Evolutionary conservation across 2,113 vertebrate species (phyloP).

Genomic region (Poeciliopsis turrubarensis): DNA sequence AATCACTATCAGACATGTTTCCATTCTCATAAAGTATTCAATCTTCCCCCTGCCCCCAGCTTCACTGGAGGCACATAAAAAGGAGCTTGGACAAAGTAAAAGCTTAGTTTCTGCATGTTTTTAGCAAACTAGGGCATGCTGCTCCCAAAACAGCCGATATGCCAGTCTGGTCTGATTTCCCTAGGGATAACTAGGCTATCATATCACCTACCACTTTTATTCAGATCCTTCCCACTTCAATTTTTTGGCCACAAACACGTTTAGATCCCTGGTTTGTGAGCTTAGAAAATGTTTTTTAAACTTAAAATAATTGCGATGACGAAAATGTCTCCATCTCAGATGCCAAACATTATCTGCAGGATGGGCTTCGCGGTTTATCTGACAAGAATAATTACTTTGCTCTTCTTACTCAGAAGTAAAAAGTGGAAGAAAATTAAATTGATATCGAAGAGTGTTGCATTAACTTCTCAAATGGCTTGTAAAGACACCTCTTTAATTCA

Average conservation of each 20-base stretch:
- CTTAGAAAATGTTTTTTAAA: conserved; percentile 36
- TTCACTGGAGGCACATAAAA: conserved; percentile 50
- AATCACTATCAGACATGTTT: conserved; percentile 50
- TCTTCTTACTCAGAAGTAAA: conserved; percentile 2
- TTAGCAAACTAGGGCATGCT: conserved; percentile 35
- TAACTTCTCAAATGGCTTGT: conserved; percentile 14
- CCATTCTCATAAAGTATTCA: conserved; percentile 11
- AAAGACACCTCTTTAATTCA: neutral
- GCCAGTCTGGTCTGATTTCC: conserved; percentile 60
- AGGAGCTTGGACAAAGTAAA: conserved; percentile 43
- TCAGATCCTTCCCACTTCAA: conserved; percentile 59
- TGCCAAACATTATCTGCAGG: conserved; percentile 4
- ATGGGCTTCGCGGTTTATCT: conserved; percentile 6
- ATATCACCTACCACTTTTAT: conserved; percentile 59
- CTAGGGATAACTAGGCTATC: conserved; percentile 56
- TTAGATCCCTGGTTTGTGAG: conserved; percentile 38
- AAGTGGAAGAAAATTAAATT: conserved; percentile 23
- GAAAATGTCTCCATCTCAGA: conserved; percentile 21
- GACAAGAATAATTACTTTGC: conserved; percentile 3
- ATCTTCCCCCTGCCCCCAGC: neutral
- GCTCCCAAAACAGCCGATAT: conserved; percentile 43
- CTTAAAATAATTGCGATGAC: conserved; percentile 29
- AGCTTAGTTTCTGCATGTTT: conserved; percentile 43
- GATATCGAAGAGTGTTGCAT: neutral
- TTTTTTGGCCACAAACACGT: conserved; percentile 53